Conservation (phyloP, 2,113 vertebrate species). For the Erpornis zantholeuca region DNA sequence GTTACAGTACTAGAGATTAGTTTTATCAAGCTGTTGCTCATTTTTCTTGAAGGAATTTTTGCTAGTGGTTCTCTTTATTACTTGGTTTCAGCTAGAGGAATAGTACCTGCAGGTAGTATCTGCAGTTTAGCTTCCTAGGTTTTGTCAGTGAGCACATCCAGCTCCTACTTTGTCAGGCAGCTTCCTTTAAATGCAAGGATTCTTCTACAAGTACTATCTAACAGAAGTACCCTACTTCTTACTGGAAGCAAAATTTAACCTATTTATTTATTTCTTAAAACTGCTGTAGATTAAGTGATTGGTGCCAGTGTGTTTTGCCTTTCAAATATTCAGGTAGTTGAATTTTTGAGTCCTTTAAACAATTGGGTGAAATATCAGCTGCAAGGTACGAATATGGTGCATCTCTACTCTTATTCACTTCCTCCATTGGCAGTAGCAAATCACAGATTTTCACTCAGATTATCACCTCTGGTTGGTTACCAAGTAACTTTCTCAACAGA, state of each 20-base stretch:
- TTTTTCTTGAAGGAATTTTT: background rate
- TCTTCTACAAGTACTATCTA: background rate
- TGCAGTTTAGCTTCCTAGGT: background rate
- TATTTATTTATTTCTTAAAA: background rate
- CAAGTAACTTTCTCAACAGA: background rate
- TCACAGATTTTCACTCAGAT: background rate
- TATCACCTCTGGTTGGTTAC: background rate
- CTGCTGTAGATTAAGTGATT: background rate
- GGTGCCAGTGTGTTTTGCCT: background rate
- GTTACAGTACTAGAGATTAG: background rate
- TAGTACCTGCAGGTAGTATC: background rate
- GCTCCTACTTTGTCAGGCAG: background rate
- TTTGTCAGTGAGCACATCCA: background rate
- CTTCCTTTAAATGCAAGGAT: background rate
- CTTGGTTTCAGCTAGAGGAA: background rate
- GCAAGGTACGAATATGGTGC: background rate
- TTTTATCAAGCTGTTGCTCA: background rate
- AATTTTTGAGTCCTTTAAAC: background rate
- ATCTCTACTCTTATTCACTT: background rate
- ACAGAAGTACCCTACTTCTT: background rate
- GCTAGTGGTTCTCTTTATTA: background rate
- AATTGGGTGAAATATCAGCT: background rate
- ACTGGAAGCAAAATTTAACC: background rate
- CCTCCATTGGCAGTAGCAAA: background rate
- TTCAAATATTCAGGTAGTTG: background rate